phyloP scores from a whole-genome alignment of 2,888 invertebrate genomes.

The Cremastobaeus sp. region DNA sequence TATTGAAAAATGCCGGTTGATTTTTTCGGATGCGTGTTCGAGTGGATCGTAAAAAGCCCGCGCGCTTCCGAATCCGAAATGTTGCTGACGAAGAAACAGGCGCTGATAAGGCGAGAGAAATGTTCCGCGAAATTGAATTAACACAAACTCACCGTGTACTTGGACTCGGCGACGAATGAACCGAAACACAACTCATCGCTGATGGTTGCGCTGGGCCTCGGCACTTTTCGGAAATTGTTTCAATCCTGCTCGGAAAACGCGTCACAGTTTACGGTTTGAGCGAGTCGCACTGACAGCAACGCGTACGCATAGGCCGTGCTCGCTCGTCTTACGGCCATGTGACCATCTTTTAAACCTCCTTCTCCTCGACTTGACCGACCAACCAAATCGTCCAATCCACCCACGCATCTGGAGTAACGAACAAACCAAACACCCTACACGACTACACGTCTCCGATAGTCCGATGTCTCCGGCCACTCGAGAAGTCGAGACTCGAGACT shows the following conservation, averaged over 20 bases:
- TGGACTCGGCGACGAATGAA: no score
- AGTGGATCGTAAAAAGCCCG: no score
- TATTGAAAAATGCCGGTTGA: no score
- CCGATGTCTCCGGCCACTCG: conserved; percentile 52
- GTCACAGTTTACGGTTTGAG: conserved; percentile 32
- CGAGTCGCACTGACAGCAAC: conserved; percentile 72
- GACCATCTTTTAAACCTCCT: conserved; percentile 68
- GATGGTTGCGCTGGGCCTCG: no score
- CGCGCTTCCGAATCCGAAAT: no score
- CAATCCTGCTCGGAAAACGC: conserved; percentile 6
- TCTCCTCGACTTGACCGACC: conserved; percentile 61
- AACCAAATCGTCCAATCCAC: conserved; percentile 64
- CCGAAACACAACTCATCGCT: no score
- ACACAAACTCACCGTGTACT: conserved; percentile 24
- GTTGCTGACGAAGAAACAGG: no score
- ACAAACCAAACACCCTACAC: conserved; percentile 47
- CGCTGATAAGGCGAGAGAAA: no score
- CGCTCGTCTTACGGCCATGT: conserved; percentile 68
- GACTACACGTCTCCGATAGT: no score
- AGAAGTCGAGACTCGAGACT: no score
- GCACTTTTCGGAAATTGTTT: no score
- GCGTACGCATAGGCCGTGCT: conserved; percentile 65
- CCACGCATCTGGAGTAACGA: conserved; percentile 65
- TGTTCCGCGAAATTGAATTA: conserved; percentile 21
- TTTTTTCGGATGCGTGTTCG: no score